phyloP scores from a whole-genome alignment of 2,797 vertebrate species.

The Sebastes cheni region DNA sequence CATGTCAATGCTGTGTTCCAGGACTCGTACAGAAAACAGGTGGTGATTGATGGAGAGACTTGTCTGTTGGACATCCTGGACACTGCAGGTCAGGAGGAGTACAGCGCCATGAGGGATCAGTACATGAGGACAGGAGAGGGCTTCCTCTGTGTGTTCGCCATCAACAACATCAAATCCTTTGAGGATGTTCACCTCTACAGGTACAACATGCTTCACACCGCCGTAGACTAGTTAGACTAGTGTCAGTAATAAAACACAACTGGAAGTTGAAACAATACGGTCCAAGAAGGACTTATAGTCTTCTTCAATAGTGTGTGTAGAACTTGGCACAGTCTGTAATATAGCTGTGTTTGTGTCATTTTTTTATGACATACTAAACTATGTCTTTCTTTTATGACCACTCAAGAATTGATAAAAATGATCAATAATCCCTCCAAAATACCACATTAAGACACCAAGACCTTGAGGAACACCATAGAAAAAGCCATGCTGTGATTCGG shows the following conservation, averaged over 20 bases:
- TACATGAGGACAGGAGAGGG: slow-evolving; percentile 92
- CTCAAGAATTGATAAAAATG: too few relatives aligned
- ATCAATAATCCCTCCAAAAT: too few relatives aligned
- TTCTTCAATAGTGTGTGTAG: background rate
- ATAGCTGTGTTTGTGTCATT: background rate
- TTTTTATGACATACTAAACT: background rate
- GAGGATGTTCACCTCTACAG: slow-evolving; percentile 91
- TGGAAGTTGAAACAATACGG: background rate
- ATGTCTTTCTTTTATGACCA: background rate
- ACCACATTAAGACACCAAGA: too few relatives aligned
- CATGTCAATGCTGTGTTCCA: slow-evolving; percentile 30
- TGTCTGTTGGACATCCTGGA: slow-evolving; percentile 98
- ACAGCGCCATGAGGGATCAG: slow-evolving; percentile 92
- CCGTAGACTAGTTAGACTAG: background rate
- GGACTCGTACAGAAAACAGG: slow-evolving; percentile 87
- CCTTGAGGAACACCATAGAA: too few relatives aligned
- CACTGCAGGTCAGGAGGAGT: slow-evolving; percentile 97
- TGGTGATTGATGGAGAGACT: slow-evolving; percentile 90
- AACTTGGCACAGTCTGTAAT: background rate
- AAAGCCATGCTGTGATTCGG: too few relatives aligned
- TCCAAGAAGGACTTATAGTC: background rate
- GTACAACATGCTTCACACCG: slow-evolving; percentile 48
- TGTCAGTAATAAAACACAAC: background rate
- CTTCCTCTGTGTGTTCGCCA: slow-evolving; percentile 91
- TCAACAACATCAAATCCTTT: slow-evolving; percentile 90